phyloP scores from a whole-genome alignment of 2,797 vertebrate genomes.

The Antrozous pallidus region DNA sequence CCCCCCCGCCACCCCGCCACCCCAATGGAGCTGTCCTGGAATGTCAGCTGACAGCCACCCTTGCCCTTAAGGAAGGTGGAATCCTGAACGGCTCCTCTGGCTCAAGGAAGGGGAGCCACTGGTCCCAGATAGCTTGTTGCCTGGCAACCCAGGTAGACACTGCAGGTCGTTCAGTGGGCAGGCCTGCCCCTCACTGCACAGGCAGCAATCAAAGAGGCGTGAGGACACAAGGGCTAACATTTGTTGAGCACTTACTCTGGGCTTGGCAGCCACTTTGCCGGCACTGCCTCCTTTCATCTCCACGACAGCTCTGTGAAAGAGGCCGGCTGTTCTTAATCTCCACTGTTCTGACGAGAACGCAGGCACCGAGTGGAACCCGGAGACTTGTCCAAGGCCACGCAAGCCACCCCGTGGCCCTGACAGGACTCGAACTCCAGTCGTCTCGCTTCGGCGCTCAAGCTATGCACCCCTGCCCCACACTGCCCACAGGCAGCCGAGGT shows the following conservation, averaged over 20 bases:
- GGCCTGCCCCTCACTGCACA: background rate
- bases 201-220: background rate
- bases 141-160: slow-evolving; percentile 52
- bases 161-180: slow-evolving; percentile 43
- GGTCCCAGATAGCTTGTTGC: slow-evolving; percentile 49
- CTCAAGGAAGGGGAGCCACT: background rate
- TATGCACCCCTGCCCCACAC: rapidly evolving
- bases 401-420: background rate
- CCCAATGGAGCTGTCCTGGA: background rate
- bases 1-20: too few species aligned
- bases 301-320: background rate
- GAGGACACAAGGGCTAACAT: background rate
- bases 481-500: background rate
- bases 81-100: background rate
- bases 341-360: background rate
- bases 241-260: background rate
- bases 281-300: background rate
- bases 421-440: background rate
- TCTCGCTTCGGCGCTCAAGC: background rate
- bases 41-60: background rate
- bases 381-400: background rate
- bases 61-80: background rate
- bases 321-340: background rate
- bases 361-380: too few species aligned
- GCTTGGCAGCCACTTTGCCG: background rate